These are phyloP conservation scores for Elephantulus edwardii DNA, from an alignment of 2,113 vertebrate species.

Conservation along the genomic window DNA sequence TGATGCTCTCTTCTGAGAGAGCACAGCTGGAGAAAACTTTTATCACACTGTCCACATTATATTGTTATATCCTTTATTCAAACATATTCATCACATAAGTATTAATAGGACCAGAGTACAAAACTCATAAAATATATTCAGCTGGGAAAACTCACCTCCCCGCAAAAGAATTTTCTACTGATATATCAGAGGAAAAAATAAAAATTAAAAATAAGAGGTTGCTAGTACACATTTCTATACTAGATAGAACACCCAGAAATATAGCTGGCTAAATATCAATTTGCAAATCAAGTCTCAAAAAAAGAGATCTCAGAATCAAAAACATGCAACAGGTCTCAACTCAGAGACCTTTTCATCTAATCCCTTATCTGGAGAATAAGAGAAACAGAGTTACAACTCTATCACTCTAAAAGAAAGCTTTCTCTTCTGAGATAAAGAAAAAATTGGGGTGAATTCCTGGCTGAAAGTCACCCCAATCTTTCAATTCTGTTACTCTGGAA, in stretches of 20 bases:
- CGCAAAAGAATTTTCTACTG: neutral
- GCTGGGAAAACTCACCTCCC: constrained; percentile 20
- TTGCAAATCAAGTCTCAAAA: constrained; percentile 5
- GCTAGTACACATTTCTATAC: neutral
- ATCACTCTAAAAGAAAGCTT: constrained; percentile 36
- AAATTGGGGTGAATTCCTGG: constrained; percentile 14
- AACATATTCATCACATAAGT: constrained; percentile 48
- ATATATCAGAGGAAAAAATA: neutral
- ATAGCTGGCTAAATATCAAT: neutral
- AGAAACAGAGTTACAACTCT: neutral
- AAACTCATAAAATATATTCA: constrained; percentile 30
- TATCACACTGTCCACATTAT: constrained; percentile 4
- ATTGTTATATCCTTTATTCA: constrained; percentile 39
- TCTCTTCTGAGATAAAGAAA: constrained; percentile 36
- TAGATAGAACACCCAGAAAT: constrained; percentile 4
- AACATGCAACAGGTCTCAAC: neutral
- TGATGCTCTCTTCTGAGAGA: too few relatives aligned
- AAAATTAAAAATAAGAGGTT: neutral
- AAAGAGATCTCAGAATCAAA: neutral
- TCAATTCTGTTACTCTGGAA: constrained; percentile 39
- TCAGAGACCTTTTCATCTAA: constrained; percentile 14
- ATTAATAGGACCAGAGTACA: constrained; percentile 42
- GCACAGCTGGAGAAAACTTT: too few relatives aligned
- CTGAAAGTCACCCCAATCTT: neutral
- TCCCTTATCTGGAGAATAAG: neutral